phyloP scores from a whole-genome alignment of 2,797 vertebrate genomes.

The Phyllotis vaccarum region DNA sequence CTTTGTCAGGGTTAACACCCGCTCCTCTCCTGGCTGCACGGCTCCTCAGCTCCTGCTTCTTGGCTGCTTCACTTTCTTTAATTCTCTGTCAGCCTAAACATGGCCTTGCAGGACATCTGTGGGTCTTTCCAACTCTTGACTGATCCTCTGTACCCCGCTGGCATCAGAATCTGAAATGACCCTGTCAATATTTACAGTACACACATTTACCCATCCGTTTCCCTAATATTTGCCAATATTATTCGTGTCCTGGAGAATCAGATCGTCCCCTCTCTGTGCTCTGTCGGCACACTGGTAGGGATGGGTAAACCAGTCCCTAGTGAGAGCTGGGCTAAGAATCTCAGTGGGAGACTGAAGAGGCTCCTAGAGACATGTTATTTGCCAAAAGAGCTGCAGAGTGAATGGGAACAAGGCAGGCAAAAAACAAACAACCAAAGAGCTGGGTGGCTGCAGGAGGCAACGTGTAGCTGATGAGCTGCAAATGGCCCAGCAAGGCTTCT shows the following conservation, averaged over 20 bases:
- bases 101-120: neutral
- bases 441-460: neutral
- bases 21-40: too few species aligned
- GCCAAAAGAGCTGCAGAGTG: neutral
- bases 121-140: neutral
- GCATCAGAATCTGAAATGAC: neutral
- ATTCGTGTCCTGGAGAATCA: neutral
- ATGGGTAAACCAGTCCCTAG: neutral
- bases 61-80: rapidly evolving
- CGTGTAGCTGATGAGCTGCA: rapidly evolving
- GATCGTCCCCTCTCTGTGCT: neutral
- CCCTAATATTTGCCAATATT: neutral
- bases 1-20: neutral
- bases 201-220: neutral
- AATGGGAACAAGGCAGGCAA: neutral
- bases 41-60: neutral
- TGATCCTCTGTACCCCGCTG: neutral
- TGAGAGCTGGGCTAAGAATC: neutral
- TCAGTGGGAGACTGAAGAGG: neutral
- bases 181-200: neutral
- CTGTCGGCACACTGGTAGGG: neutral
- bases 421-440: neutral
- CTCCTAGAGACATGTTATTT: neutral
- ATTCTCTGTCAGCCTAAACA: neutral
- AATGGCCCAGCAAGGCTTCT: neutral